Percentiles rank a stretch among this genome's conserved stretches.
Evolutionary conservation across 1,140 invertebrate species (phyloP).

Genomic region (Drosophila ercepeae): DNA sequence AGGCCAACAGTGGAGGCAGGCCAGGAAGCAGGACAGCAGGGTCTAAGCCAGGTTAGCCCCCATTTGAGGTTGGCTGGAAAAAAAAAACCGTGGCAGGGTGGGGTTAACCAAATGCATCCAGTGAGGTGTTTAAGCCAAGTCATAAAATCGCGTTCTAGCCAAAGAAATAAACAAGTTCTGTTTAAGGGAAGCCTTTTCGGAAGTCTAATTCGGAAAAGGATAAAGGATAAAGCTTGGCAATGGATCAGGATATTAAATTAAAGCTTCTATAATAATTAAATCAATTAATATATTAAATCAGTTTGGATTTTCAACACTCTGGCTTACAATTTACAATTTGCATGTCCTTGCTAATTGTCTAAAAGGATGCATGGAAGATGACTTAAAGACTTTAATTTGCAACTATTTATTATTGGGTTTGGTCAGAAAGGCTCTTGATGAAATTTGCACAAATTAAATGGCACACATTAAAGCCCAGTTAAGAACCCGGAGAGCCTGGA

Average conservation of each 20-base stretch:
- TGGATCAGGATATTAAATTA: too few species aligned
- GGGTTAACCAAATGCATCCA: conserved; percentile 33
- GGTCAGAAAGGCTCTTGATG: background rate
- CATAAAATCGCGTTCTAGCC: conserved; percentile 24
- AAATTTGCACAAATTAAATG: conserved; percentile 4
- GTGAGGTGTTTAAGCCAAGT: conserved; percentile 29
- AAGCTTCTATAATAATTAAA: too few species aligned
- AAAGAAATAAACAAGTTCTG: background rate
- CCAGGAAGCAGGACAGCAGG: background rate
- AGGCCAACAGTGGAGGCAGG: background rate
- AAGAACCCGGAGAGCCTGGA: background rate
- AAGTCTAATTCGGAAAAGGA: too few species aligned
- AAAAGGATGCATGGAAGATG: conserved; percentile 2
- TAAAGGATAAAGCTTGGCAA: too few species aligned
- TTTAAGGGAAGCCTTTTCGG: too few species aligned
- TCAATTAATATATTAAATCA: background rate
- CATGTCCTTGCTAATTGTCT: background rate
- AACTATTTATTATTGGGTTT: background rate
- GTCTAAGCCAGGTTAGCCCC: background rate
- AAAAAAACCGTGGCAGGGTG: background rate
- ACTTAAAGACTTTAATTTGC: background rate
- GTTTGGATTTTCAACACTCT: background rate
- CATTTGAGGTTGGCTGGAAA: background rate
- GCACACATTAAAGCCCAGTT: conserved; percentile 9
- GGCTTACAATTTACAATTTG: background rate